A percentile compares a stretch with the other conserved stretches of the same genome.
Conservation (phyloP, 2,797 vertebrate species). For the Intellagama lesueurii region DNA sequence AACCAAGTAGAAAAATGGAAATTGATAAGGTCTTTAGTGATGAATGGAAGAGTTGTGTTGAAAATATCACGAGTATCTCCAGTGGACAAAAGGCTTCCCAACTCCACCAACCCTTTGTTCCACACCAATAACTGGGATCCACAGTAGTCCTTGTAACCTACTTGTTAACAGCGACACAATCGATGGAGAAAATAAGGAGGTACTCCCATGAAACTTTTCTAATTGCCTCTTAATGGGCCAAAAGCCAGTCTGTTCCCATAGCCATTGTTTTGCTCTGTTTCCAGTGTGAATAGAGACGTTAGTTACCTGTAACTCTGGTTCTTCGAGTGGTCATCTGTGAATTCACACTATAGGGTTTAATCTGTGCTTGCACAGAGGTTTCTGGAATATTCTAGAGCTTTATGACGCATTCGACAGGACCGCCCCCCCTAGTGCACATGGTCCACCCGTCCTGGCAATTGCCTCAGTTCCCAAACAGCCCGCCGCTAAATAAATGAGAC, state of each 20-base stretch:
- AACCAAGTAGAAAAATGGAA: not conserved
- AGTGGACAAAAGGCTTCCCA: slow-evolving; percentile 13
- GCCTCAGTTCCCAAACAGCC: no score
- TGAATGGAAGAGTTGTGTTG: not conserved
- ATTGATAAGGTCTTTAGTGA: not conserved
- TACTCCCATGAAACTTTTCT: slow-evolving; percentile 5
- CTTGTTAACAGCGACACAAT: not conserved
- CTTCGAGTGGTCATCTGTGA: no score
- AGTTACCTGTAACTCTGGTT: no score
- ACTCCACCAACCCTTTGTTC: not conserved
- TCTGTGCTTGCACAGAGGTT: no score
- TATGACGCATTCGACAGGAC: no score
- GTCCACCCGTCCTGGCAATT: no score
- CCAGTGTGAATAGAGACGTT: slow-evolving; percentile 22
- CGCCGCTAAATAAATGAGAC: no score
- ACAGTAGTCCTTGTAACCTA: not conserved
- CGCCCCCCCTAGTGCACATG: no score
- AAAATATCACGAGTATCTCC: not conserved
- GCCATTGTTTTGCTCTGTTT: slow-evolving; percentile 11
- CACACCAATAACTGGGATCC: accelerated
- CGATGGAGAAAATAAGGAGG: not conserved
- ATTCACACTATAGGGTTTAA: no score
- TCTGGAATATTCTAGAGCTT: no score
- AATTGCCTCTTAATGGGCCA: not conserved
- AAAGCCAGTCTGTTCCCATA: not conserved